Base-by-base conservation (phyloP, 2,113 vertebrate genomes). In the Lepus europaeus region DNA sequence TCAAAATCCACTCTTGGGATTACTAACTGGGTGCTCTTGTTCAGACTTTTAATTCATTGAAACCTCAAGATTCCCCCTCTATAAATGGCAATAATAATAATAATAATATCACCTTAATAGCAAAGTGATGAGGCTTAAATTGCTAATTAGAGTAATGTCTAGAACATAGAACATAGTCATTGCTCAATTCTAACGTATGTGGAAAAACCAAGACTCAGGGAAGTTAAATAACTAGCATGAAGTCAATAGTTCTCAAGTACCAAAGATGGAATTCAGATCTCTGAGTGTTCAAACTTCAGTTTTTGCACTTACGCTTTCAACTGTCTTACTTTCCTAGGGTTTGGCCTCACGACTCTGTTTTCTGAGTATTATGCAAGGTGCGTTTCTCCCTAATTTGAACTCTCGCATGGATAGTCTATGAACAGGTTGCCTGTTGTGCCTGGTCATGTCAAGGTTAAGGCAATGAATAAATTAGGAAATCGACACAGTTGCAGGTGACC, bases 381-480 rank as follows among this genome's bases (percentile, higher is more conserved):
- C 17, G 69, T 87, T 82, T 12, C 68, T 59, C 27, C n/a, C 8
- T 10, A 9, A 68, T n/a, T 92, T 74, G 90, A 92, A 59, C 80
- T 87, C 73, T 11, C 73, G 69, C 72, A 16, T 2, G 2, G n/a
- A 59, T 39, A 25, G 8, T 81, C 76, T 89, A 0, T 68, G 91
- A 95, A 49, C 45, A 78, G 88, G 23, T 82, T 69, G 23, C 70
- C 82, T 90, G 69, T 66, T 61, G 68, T 88, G 77, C 23, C 27
- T 73, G 82, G 17, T 19, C 74, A 72, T 13, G 78, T 82, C 92
- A 92, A 96, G 85, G 88, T 96, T 64, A 96, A 89, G 93, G 63
- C 36, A 69, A 25, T 77, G 92, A 96, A 97, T 97, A 94, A 94
- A 90, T 94, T 82, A 92, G 87, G 85, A 92, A 96, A 86, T 90